These are phyloP conservation scores for Brienomyrus brachyistius DNA, from an alignment of 2,113 vertebrate genomes.

Conservation along the genomic window DNA sequence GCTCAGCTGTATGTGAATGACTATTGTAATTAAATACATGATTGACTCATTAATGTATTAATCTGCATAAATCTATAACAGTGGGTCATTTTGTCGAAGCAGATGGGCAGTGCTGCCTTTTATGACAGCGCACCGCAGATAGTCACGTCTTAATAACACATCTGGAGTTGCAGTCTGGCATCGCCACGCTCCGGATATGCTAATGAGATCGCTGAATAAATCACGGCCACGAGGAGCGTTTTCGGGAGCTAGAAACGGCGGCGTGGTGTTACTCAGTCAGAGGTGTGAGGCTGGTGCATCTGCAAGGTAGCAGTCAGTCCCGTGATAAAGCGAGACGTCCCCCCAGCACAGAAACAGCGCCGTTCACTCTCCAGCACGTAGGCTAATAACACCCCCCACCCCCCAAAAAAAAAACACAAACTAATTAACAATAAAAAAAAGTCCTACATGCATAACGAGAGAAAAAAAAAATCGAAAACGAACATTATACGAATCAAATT, in stretches of 20 bases:
- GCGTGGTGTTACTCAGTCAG: not conserved
- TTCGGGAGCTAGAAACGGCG: not conserved
- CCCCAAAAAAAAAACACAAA: not conserved
- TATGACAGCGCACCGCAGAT: not conserved
- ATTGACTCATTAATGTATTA: not conserved
- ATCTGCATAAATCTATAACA: not conserved
- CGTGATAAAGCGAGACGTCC: not conserved
- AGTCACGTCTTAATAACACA: not conserved
- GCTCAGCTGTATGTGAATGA: not conserved
- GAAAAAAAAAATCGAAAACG: not conserved
- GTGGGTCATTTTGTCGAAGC: not conserved
- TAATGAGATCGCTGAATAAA: slow-evolving; percentile 9
- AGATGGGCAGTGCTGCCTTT: not conserved
- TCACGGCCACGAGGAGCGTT: not conserved
- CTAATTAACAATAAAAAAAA: not conserved
- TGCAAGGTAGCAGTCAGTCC: not conserved
- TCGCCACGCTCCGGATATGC: not conserved
- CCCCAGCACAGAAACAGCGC: not conserved
- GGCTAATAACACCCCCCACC: not conserved
- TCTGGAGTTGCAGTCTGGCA: not conserved
- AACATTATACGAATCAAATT: not conserved
- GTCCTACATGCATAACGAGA: not conserved
- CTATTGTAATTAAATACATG: not conserved
- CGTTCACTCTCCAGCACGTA: not conserved
- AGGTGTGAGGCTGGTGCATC: not conserved